Evolutionary conservation across 2,113 vertebrate species (phyloP).

Genomic region (Syngnathus typhle): DNA sequence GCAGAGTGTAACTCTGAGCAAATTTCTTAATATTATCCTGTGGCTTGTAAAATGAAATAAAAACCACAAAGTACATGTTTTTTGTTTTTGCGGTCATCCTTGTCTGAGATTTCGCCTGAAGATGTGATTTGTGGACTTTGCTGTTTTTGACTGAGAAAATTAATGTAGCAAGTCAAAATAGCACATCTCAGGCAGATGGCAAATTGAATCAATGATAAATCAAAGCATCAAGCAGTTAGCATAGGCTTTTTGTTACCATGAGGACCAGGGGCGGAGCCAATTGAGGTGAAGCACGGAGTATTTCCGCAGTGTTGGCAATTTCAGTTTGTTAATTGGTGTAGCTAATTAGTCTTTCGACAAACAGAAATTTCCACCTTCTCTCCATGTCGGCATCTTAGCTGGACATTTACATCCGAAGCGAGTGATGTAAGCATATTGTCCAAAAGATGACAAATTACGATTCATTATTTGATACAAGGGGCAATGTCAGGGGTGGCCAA

Average conservation of each 20-base stretch:
- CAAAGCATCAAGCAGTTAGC: neutral
- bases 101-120: conserved; percentile 7
- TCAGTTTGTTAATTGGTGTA: neutral
- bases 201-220: neutral
- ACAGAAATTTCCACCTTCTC: neutral
- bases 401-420: neutral
- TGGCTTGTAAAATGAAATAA: conserved; percentile 18
- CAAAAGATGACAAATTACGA: neutral
- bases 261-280: too few relatives aligned
- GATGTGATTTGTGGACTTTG: conserved; percentile 10
- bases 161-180: conserved; percentile 36
- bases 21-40: conserved; percentile 28
- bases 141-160: conserved; percentile 27
- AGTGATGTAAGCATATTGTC: neutral
- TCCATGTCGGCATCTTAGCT: neutral
- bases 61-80: conserved; percentile 26
- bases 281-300: too few relatives aligned
- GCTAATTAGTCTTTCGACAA: neutral
- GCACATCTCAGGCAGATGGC: neutral
- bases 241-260: too few relatives aligned
- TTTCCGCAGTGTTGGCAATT: too few relatives aligned
- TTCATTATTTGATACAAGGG: neutral
- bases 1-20: conserved; percentile 21
- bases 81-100: conserved; percentile 4
- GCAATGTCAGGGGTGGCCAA: too few relatives aligned